A percentile compares a stretch with the other conserved stretches of the same genome.
phyloP scores from a whole-genome alignment of 2,113 vertebrate genomes.

The Capricornis sumatraensis region DNA sequence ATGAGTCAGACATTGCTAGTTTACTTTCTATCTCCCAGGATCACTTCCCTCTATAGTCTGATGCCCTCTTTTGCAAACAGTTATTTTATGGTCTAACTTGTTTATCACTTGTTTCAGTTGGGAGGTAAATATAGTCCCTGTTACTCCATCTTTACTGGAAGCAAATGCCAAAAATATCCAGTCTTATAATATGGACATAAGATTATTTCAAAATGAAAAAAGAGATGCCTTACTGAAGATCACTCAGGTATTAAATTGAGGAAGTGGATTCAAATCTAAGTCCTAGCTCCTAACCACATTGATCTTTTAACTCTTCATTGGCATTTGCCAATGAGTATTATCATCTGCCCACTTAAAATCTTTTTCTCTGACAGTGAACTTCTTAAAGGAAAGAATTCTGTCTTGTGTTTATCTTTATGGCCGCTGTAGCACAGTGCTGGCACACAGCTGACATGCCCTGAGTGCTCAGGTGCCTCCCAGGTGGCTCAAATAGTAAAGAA shows the following conservation, averaged over 20 bases:
- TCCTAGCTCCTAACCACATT: not conserved
- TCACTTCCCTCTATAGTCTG: not conserved
- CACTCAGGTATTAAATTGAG: not conserved
- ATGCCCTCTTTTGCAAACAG: not conserved
- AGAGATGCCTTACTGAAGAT: not conserved
- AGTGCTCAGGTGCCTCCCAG: not conserved
- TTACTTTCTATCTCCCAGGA: not conserved
- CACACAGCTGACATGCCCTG: rapidly evolving
- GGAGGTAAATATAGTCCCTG: not conserved
- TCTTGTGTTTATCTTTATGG: not conserved
- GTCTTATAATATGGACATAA: not conserved
- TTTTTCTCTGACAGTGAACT: not conserved
- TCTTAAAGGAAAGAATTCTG: not conserved
- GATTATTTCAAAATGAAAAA: not conserved
- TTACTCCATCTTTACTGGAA: not conserved
- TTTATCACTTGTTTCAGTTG: not conserved
- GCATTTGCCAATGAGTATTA: not conserved
- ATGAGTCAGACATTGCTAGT: not conserved
- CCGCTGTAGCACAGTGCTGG: too few relatives aligned
- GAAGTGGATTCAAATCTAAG: not conserved
- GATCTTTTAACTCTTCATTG: not conserved
- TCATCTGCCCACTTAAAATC: not conserved
- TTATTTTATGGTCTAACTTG: not conserved
- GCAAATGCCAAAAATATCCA: not conserved
- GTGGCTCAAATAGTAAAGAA: not conserved